These are phyloP conservation scores for Nymphicus hollandicus DNA, from an alignment of 2,113 vertebrate species.

Conservation along the genomic window DNA sequence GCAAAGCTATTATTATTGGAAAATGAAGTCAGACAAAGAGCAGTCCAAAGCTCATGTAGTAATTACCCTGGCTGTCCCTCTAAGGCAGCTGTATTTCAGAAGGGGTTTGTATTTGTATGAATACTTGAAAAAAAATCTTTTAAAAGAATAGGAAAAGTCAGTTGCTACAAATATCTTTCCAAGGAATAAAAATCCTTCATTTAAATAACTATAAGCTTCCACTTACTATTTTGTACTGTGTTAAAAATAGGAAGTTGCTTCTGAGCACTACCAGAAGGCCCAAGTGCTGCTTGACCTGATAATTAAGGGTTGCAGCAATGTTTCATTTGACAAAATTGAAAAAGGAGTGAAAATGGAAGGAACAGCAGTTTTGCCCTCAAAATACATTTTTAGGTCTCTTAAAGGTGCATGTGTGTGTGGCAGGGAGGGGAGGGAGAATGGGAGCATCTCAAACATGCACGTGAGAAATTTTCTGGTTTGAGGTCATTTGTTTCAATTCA, in stretches of 20 bases:
- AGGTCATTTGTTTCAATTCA: background rate
- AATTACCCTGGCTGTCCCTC: background rate
- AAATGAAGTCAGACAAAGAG: background rate
- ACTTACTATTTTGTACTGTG: background rate
- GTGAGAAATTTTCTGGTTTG: background rate
- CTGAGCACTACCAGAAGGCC: background rate
- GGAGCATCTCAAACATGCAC: background rate
- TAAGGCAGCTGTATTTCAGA: background rate
- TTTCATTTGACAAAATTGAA: background rate
- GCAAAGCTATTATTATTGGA: background rate
- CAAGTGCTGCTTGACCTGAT: background rate
- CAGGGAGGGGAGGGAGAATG: fast-evolving
- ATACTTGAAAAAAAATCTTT: background rate
- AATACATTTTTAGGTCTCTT: background rate
- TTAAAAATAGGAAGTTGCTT: background rate
- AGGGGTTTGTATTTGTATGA: background rate
- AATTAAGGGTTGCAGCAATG: background rate
- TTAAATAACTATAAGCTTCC: background rate
- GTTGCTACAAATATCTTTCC: background rate
- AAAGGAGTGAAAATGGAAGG: background rate
- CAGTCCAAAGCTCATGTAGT: background rate
- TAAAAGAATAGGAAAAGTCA: background rate
- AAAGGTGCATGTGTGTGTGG: fast-evolving
- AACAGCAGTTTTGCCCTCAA: background rate
- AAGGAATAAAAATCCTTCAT: background rate